These are phyloP conservation scores for Pseudomugil tenellus DNA, from an alignment of 2,797 vertebrate genomes.

Conservation along the genomic window DNA sequence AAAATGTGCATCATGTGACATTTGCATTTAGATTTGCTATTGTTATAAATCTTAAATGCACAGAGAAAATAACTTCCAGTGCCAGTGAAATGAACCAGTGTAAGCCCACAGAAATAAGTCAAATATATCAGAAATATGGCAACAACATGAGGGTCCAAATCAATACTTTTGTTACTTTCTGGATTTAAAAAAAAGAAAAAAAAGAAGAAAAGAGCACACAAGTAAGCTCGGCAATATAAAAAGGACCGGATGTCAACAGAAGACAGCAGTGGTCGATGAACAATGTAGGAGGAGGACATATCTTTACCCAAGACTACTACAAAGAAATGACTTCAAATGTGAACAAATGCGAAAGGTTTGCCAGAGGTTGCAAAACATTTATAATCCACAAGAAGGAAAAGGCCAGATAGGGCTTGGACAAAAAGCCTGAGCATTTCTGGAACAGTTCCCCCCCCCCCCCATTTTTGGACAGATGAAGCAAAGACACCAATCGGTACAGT, in stretches of 20 bases:
- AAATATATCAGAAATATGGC: neutral
- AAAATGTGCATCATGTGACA: neutral
- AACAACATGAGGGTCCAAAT: neutral
- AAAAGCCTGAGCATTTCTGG: neutral
- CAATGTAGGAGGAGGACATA: neutral
- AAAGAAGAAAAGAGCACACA: neutral
- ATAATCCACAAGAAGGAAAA: neutral
- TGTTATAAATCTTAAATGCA: neutral
- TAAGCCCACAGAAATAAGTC: neutral
- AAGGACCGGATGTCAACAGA: neutral
- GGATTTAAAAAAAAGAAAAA: neutral
- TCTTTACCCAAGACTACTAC: neutral
- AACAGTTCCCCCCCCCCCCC: neutral
- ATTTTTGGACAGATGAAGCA: neutral
- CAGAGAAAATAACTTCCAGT: neutral
- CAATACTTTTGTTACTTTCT: slow-evolving; percentile 6
- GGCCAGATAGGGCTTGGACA: neutral
- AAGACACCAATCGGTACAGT: neutral
- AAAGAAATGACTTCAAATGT: neutral
- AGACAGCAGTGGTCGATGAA: slow-evolving; percentile 6
- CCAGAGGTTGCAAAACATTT: neutral
- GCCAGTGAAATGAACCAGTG: neutral
- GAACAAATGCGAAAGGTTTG: neutral
- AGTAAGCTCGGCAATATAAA: neutral
- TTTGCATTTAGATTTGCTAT: neutral